Evolutionary conservation across 2,113 vertebrate genomes (phyloP).

Genomic region (Sus scrofa): T2T-Sscrofa CM000813.6:121751501-121752000

Average conservation of each 20-base stretch:
- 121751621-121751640: neutral
- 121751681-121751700: neutral
- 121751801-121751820: constrained; percentile 58
- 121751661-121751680: neutral
- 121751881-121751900: too few relatives aligned
- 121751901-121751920: too few relatives aligned
- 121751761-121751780: constrained; percentile 55
- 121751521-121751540: constrained; percentile 71
- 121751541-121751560: constrained; percentile 59
- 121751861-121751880: constrained; percentile 70
- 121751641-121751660: neutral
- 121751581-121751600: constrained; percentile 63
- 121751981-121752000: too few relatives aligned
- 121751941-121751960: too few relatives aligned
- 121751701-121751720: neutral
- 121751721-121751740: neutral
- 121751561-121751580: constrained; percentile 60
- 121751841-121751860: constrained; percentile 76
- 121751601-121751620: neutral
- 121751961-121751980: too few relatives aligned
- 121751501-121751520: constrained; percentile 60
- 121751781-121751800: constrained; percentile 7
- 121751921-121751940: too few relatives aligned
- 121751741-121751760: neutral
- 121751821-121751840: constrained; percentile 79